Evolutionary conservation across 2,888 invertebrate genomes (phyloP).

Genomic region (Acanthosoma haemorrhoidale): DNA sequence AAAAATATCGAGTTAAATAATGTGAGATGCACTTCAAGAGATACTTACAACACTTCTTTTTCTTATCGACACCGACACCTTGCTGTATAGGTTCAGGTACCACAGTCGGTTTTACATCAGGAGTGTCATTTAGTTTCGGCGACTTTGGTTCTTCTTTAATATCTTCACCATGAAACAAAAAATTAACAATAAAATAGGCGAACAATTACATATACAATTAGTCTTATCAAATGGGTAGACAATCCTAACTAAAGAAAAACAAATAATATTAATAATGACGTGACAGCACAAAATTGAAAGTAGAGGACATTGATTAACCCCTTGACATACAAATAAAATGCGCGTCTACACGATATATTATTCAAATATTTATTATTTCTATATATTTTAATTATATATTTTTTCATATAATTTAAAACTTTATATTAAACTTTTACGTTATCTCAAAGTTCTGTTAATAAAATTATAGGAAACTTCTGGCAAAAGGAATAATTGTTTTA

Average conservation of each 20-base stretch:
- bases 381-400: too few relatives aligned
- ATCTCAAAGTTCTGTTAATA: too few relatives aligned
- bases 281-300: too few relatives aligned
- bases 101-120: conserved; percentile 56
- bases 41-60: conserved; percentile 61
- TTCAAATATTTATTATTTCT: too few relatives aligned
- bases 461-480: too few relatives aligned
- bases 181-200: not conserved
- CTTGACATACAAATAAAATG: too few relatives aligned
- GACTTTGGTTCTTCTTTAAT: conserved; percentile 58
- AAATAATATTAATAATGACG: not conserved
- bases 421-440: too few relatives aligned
- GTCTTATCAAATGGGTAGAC: not conserved
- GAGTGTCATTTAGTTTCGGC: conserved; percentile 44
- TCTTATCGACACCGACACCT: conserved; percentile 45
- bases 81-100: conserved; percentile 41
- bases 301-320: too few relatives aligned
- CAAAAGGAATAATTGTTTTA: too few relatives aligned
- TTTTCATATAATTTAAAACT: too few relatives aligned
- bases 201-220: conserved; percentile 11
- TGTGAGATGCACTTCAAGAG: not conserved
- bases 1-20: too few relatives aligned
- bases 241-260: not conserved
- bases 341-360: too few relatives aligned
- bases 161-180: conserved; percentile 48